Conservation (phyloP, 2,113 vertebrate species). For the Arizona elegans region DNA sequence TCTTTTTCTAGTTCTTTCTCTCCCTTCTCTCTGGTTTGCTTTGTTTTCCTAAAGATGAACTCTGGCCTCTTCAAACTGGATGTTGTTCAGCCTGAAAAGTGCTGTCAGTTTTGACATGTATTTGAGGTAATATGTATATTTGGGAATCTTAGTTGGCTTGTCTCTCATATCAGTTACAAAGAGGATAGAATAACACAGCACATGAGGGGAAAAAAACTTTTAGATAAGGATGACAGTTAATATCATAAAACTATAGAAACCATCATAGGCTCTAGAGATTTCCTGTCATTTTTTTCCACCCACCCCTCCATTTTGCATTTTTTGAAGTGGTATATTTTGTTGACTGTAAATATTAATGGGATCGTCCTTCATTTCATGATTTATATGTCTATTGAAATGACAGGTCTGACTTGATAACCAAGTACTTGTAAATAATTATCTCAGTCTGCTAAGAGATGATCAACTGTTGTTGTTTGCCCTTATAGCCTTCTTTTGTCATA, state of each 20-base stretch:
- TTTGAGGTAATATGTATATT: constrained; percentile 36
- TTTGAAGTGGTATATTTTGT: constrained; percentile 41
- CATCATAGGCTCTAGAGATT: constrained; percentile 49
- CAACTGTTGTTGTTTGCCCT: constrained; percentile 13
- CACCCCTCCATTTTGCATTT: neutral
- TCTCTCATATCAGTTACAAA: constrained; percentile 9
- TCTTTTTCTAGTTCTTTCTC: neutral
- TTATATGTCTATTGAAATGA: constrained; percentile 24
- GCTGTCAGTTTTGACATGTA: neutral
- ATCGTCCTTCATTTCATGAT: constrained; percentile 15
- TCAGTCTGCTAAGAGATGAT: neutral
- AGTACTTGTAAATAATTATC: constrained; percentile 42
- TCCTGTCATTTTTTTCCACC: constrained; percentile 37
- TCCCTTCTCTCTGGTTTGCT: neutral
- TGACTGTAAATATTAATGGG: constrained; percentile 10
- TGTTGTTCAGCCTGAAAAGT: constrained; percentile 11
- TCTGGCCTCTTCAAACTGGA: constrained; percentile 9
- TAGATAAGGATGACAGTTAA: constrained; percentile 65
- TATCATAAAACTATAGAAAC: constrained; percentile 60
- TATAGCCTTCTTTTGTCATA: constrained; percentile 2
- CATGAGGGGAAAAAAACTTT: constrained; percentile 11
- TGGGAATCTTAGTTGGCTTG: constrained; percentile 9
- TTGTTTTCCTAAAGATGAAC: neutral
- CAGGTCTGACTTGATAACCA: constrained; percentile 30
- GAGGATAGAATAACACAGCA: constrained; percentile 39